phyloP scores from a whole-genome alignment of 2,113 vertebrate genomes.

The Rhea americana region DNA sequence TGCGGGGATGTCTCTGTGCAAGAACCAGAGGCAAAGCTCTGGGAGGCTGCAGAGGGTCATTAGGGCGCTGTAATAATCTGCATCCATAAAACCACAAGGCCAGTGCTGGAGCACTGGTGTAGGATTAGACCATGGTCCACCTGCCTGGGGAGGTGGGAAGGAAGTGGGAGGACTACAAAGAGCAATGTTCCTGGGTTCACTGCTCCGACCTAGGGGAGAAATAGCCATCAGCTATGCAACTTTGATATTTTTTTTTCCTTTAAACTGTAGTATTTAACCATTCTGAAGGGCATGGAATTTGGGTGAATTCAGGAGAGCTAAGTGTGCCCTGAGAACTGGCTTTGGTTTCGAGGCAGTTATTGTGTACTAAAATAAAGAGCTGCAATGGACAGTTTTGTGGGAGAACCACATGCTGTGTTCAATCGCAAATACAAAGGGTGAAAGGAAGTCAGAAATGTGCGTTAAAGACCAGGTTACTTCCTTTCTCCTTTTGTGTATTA shows the following conservation, averaged over 20 bases:
- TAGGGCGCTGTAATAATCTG: not conserved
- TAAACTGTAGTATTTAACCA: not conserved
- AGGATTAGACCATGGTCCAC: not conserved
- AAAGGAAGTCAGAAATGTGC: not conserved
- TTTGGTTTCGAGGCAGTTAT: not conserved
- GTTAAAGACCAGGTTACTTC: not conserved
- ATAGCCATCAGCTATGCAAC: not conserved
- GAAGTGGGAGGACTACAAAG: not conserved
- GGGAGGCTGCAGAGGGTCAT: not conserved
- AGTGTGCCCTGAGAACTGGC: not conserved
- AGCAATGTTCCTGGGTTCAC: fast-evolving
- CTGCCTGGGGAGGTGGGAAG: not conserved
- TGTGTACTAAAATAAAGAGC: not conserved
- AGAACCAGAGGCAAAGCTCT: not conserved
- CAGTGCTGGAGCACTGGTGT: not conserved
- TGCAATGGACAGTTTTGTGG: not conserved
- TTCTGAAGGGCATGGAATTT: not conserved
- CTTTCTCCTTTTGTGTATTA: not conserved
- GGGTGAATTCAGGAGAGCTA: not conserved
- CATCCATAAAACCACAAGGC: not conserved
- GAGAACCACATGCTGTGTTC: fast-evolving
- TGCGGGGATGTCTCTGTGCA: not conserved
- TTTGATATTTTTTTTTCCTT: not conserved
- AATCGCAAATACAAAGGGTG: not conserved
- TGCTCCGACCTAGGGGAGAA: fast-evolving